These are phyloP conservation scores for Dinocampus coccinellae DNA, from an alignment of 2,888 invertebrate genomes.

Conservation along the genomic window DNA sequence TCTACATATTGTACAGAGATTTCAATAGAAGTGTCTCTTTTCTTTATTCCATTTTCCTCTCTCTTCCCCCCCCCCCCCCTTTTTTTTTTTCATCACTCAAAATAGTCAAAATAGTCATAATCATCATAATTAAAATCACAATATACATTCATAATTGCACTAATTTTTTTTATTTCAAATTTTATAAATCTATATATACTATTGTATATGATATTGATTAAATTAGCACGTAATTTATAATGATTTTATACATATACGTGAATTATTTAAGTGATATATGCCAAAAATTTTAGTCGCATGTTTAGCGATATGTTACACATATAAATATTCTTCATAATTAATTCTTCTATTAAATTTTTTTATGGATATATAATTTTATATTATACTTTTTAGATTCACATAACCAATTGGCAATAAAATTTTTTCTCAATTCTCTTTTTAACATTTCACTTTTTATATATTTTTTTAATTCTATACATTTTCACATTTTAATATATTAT, in stretches of 20 bases:
- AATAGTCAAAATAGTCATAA: too few species aligned
- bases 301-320: not conserved
- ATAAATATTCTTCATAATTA: not conserved
- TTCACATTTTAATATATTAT: not conserved
- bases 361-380: not conserved
- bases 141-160: constrained; percentile 7
- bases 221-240: too few species aligned
- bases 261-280: not conserved
- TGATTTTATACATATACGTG: not conserved
- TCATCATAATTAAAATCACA: too few species aligned
- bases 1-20: constrained; percentile 18
- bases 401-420: too few species aligned
- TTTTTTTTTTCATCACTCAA: too few species aligned
- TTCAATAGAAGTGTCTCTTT: constrained; percentile 14
- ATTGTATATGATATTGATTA: not conserved
- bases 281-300: not conserved
- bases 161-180: not conserved
- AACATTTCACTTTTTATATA: not conserved
- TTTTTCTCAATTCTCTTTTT: too few species aligned
- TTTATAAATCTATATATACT: not conserved
- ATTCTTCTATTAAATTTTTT: not conserved
- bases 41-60: too few species aligned
- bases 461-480: not conserved
- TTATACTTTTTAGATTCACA: not conserved
- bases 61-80: too few species aligned